These are phyloP conservation scores for Neolamprologus hecqui DNA, from an alignment of 2,113 vertebrate species.

Conservation along the genomic window DNA sequence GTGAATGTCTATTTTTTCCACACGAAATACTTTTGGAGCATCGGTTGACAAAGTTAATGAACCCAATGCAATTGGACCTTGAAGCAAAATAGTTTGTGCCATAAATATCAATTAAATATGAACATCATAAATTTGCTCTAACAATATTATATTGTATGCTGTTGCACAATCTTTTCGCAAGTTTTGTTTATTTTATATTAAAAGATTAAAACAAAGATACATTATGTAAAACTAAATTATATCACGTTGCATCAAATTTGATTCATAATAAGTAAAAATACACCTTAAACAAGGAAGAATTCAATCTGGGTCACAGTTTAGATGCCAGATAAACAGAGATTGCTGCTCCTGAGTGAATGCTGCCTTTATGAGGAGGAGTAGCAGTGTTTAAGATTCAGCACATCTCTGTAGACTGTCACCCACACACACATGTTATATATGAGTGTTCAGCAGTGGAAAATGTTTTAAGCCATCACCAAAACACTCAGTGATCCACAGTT, in stretches of 20 bases:
- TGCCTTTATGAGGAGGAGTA: conserved; percentile 21
- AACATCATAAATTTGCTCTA: rapidly evolving
- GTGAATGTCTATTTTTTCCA: neutral
- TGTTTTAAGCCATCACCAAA: neutral
- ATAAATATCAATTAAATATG: neutral
- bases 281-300: neutral
- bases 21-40: rapidly evolving
- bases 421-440: conserved; percentile 19
- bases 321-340: neutral
- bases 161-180: neutral
- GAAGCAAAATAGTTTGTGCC: neutral
- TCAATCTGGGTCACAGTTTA: neutral
- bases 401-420: conserved; percentile 25
- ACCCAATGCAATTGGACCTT: neutral
- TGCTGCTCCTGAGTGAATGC: conserved; percentile 6
- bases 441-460: neutral
- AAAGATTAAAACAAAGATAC: neutral
- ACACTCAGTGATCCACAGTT: neutral
- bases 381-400: conserved; percentile 37
- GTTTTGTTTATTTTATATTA: neutral
- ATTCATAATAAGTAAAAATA: neutral
- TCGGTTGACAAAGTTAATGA: neutral
- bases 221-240: neutral
- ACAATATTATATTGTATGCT: neutral
- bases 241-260: neutral